Conservation (phyloP, 2,797 vertebrate genomes). For the Podargus strigoides region DNA sequence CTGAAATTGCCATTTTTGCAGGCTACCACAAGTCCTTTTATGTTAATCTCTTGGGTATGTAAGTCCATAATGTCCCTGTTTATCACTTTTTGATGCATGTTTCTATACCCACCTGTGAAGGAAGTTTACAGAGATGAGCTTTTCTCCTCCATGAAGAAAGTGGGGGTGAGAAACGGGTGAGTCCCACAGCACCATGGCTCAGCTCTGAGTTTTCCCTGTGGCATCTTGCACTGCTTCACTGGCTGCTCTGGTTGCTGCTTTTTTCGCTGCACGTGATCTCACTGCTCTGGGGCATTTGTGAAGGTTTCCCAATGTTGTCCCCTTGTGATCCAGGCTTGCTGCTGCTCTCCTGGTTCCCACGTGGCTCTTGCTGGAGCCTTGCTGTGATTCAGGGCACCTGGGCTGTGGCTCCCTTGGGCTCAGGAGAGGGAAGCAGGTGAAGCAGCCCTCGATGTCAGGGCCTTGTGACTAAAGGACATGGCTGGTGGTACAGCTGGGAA, state of each 20-base stretch:
- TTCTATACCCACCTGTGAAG: background rate
- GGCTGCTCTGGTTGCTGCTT: fast-evolving
- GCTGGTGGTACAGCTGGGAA: background rate
- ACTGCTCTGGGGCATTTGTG: background rate
- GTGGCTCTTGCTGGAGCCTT: background rate
- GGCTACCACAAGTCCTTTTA: fast-evolving
- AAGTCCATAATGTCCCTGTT: fast-evolving
- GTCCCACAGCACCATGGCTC: fast-evolving
- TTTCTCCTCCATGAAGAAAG: background rate
- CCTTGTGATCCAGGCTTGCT: background rate
- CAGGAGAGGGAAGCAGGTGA: background rate
- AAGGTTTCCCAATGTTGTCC: background rate
- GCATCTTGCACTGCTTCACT: fast-evolving
- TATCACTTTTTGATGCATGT: background rate
- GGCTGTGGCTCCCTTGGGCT: background rate
- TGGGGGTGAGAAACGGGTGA: background rate
- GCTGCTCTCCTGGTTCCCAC: background rate
- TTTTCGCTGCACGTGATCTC: background rate
- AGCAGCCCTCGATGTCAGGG: fast-evolving
- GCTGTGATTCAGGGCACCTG: fast-evolving
- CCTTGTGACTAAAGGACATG: fast-evolving
- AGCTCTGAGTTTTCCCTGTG: fast-evolving
- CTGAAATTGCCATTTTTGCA: background rate
- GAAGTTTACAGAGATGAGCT: background rate
- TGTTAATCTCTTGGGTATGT: fast-evolving